Evolutionary conservation across 2,797 vertebrate species (phyloP), one percentile per base, ranked within the genome.

Genomic region (Coreius guichenoti): DNA sequence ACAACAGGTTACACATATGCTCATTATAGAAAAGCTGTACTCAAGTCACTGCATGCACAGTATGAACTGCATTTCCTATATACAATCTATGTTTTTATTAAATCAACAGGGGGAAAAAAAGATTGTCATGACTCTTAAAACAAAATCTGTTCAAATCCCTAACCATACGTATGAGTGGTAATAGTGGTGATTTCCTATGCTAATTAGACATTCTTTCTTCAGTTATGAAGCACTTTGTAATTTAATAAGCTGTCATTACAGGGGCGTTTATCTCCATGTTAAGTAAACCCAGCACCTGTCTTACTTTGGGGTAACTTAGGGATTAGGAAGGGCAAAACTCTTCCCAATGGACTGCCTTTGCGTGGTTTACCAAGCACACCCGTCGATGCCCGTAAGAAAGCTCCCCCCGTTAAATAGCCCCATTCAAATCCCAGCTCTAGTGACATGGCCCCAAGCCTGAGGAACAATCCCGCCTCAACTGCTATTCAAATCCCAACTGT

Each of bases 401-500:
- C 67, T 72, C 80, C 87, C 85, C 86, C 83, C 43, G 74, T 87
- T 91, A 90, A 91, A 91, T 87, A 80, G 84, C 81, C 80, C 86
- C 89, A 92, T 92, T 91, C 91, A 92, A 89, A 92, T 91, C 49
- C 51, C 21, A 65, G 92, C 91, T 92, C 81, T 21, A 87, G 85
- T 92, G 89, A 93, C 92, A 90, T 91, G 92, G 94, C 93, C 88
- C 76, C 79, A 14, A 33, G 93, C 93, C 93, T 93, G 69, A 85
- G 86, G 86, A 89, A 90, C 88, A 95, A 94, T 91, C 54, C 31
- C 68, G 79, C 87, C 88, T 84, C 88, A 93, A 93, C 94, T 92
- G 94, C 94, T 95, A 94, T 94, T 93, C 91, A 94, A 93, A 94
- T 91, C 80, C 61, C 72, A 86, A 87, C 87, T 9, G 75, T 82